Evolutionary conservation across 2,888 invertebrate genomes (phyloP).

Genomic region (Harpalus rufipes): DNA sequence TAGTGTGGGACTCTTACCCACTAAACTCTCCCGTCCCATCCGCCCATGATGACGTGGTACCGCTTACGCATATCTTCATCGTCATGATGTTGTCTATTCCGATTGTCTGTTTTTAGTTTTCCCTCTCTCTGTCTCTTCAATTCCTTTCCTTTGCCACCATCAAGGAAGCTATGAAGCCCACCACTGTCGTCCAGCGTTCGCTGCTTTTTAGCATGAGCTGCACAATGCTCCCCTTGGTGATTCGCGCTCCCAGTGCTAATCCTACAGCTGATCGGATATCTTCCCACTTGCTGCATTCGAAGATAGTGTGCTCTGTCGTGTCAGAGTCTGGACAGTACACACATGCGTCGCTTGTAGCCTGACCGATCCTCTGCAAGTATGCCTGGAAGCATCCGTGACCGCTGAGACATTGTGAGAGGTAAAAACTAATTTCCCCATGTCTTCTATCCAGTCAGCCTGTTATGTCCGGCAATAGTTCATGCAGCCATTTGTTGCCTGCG

Average conservation of each 20-base stretch:
- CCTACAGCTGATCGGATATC: too few species aligned
- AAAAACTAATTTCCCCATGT: too few species aligned
- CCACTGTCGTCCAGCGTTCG: not conserved
- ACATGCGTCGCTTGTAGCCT: constrained; percentile 52
- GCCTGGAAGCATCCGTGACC: constrained; percentile 59
- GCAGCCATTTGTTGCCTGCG: too few species aligned
- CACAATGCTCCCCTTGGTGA: not conserved
- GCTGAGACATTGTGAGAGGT: constrained; percentile 63
- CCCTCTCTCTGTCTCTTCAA: not conserved
- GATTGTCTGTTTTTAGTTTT: not conserved
- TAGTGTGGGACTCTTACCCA: too few species aligned
- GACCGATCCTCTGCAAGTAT: constrained; percentile 55
- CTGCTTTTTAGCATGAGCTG: not conserved
- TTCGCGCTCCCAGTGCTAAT: not conserved
- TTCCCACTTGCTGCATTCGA: constrained; percentile 61
- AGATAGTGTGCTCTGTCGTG: constrained; percentile 61
- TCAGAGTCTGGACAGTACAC: too few species aligned
- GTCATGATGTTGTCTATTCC: not conserved
- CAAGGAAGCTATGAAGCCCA: not conserved
- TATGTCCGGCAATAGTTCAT: too few species aligned
- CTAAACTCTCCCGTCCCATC: too few species aligned
- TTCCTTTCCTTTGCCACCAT: not conserved
- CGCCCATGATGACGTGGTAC: too few species aligned
- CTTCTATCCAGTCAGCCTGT: too few species aligned
- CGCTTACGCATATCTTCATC: constrained; percentile 24